Evolutionary conservation across 1,140 invertebrate species (phyloP).

Genomic region (Trachymyrmex septentrionalis): DNA sequence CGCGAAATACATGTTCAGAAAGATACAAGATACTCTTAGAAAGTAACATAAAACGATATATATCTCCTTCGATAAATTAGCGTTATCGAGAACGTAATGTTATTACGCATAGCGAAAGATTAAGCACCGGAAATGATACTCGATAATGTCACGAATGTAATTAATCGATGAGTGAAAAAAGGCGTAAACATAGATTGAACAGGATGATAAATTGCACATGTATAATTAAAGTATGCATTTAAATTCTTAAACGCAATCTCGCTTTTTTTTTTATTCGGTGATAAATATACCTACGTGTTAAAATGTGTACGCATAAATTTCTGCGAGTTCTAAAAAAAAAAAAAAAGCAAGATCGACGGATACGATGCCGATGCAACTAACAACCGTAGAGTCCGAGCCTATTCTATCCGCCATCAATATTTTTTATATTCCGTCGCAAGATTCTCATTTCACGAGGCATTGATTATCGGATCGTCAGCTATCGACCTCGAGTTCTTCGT

Average conservation of each 20-base stretch:
- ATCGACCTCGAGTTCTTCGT: slow-evolving; percentile 10
- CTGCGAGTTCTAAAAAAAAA: slow-evolving; percentile 2
- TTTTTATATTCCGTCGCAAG: slow-evolving; percentile 25
- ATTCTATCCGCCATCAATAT: slow-evolving; percentile 11
- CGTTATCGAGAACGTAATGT: not conserved
- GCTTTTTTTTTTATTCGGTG: not conserved
- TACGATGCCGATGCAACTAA: not conserved
- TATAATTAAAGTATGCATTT: slow-evolving; percentile 7
- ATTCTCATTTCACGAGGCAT: slow-evolving; percentile 22
- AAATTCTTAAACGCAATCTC: not conserved
- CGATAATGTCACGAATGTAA: not conserved
- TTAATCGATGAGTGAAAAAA: not conserved
- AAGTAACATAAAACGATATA: not conserved
- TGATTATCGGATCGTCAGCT: slow-evolving; percentile 41
- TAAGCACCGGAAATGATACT: not conserved
- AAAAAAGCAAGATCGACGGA: not conserved
- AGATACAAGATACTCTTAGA: not conserved
- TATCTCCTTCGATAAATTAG: slow-evolving; percentile 6
- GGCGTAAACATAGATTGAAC: slow-evolving; percentile 2
- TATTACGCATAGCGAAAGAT: not conserved
- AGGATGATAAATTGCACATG: slow-evolving; percentile 1
- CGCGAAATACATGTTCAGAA: slow-evolving; percentile 4
- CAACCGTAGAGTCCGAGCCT: slow-evolving; percentile 15
- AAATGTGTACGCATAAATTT: slow-evolving; percentile 14
- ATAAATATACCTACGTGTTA: slow-evolving; percentile 2